phyloP scores from a whole-genome alignment of 2,113 vertebrate genomes.

The Paedocypris sp. region DNA sequence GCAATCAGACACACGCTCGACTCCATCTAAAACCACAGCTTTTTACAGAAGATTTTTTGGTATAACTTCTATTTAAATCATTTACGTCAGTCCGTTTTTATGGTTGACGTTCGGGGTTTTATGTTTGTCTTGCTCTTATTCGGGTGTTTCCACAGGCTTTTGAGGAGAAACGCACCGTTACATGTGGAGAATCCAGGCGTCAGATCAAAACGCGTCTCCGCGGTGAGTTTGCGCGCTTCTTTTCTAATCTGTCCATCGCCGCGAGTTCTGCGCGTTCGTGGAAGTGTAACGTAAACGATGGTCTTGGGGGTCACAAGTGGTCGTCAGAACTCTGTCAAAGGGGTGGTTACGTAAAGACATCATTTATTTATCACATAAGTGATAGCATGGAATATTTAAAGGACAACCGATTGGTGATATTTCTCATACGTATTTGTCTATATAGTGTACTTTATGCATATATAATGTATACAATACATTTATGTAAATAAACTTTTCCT shows the following conservation, averaged over 20 bases:
- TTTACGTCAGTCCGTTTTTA: conserved; percentile 59
- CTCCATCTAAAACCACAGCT: conserved; percentile 44
- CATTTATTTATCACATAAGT: conserved; percentile 50
- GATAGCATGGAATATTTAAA: background rate
- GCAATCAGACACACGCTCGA: conserved; percentile 67
- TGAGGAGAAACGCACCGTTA: conserved; percentile 40
- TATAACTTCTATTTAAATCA: conserved; percentile 60
- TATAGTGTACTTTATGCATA: background rate
- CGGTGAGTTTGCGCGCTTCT: conserved; percentile 56
- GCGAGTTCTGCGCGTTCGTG: conserved; percentile 3
- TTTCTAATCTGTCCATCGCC: conserved; percentile 22
- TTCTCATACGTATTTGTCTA: no score
- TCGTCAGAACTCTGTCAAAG: conserved; percentile 64
- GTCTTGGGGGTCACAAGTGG: conserved; percentile 64
- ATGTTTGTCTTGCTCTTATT: conserved; percentile 49
- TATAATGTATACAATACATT: no score
- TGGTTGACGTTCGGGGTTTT: conserved; percentile 49
- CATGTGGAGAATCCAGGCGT: conserved; percentile 44
- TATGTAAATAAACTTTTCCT: no score
- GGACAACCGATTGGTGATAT: background rate
- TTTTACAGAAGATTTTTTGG: conserved; percentile 50
- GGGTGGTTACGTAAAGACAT: conserved; percentile 61
- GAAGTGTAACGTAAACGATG: conserved; percentile 20
- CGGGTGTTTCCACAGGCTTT: conserved; percentile 45
- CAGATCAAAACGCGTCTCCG: conserved; percentile 41